phyloP scores from a whole-genome alignment of 2,797 vertebrate species.

The Bufotes viridis region DNA sequence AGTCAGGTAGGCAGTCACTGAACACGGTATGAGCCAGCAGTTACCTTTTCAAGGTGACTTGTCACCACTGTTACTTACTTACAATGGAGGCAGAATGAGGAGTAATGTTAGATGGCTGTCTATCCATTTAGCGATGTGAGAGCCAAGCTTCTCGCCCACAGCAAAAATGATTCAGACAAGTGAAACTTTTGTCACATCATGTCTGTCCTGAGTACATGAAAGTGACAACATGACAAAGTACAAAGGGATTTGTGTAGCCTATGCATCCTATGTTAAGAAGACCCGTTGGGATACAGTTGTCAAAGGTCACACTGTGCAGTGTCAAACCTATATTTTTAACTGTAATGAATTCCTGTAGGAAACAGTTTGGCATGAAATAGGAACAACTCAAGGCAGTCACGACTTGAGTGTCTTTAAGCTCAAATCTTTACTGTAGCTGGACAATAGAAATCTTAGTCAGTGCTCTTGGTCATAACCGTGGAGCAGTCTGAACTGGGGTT shows the following conservation, averaged over 20 bases:
- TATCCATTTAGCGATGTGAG: constrained; percentile 27
- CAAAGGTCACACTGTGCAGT: neutral
- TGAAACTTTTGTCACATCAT: constrained; percentile 33
- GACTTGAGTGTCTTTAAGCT: too few species aligned
- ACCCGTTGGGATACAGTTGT: neutral
- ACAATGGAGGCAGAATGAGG: constrained; percentile 34
- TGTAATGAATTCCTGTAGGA: neutral
- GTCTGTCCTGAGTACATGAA: neutral
- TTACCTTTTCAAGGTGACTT: constrained; percentile 48
- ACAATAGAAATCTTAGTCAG: too few species aligned
- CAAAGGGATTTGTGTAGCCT: neutral
- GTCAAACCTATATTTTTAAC: neutral
- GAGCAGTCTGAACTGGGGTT: too few species aligned
- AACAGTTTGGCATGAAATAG: too few species aligned
- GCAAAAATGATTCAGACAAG: constrained; percentile 34
- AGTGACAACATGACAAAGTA: constrained; percentile 30
- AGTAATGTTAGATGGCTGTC: constrained; percentile 14
- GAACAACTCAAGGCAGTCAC: too few species aligned
- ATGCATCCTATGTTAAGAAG: neutral
- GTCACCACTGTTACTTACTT: constrained; percentile 16
- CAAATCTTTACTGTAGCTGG: too few species aligned
- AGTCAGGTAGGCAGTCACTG: constrained; percentile 44
- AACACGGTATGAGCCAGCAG: constrained; percentile 15
- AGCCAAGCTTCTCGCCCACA: neutral
- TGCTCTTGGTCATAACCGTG: too few species aligned